Conservation (phyloP, 2,113 vertebrate genomes). For the pig (Sus scrofa) region T2T-Sscrofa CM000813.6:2125001-2125500, state of each 20-base stretch:
- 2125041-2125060: background rate
- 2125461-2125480: background rate
- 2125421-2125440: background rate
- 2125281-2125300: too few species aligned
- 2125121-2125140: background rate
- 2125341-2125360: background rate
- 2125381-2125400: background rate
- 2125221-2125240: background rate
- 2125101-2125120: background rate
- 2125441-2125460: background rate
- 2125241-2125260: fast-evolving
- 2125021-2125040: background rate
- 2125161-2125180: background rate
- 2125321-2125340: fast-evolving
- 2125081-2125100: background rate
- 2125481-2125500: background rate
- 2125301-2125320: background rate
- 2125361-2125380: background rate
- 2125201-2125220: background rate
- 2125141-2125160: too few species aligned
- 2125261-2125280: fast-evolving
- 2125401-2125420: background rate
- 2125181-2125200: background rate
- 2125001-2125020: background rate
- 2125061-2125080: background rate